phyloP scores from a whole-genome alignment of 2,113 vertebrate species.

The Scalopus aquaticus region DNA sequence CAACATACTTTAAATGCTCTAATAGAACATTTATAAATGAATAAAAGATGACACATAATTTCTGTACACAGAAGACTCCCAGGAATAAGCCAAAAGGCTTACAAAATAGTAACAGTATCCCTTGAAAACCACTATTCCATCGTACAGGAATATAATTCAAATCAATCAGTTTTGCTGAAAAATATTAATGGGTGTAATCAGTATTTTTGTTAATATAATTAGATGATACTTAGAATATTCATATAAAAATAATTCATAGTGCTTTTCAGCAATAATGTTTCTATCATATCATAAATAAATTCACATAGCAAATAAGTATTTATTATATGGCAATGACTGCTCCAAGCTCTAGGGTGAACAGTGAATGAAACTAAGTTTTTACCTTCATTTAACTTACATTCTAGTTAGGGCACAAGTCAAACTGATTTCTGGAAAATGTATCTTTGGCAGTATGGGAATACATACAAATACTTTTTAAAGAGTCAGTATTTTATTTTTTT shows the following conservation, averaged over 20 bases:
- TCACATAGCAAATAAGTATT: neutral
- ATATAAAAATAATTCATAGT: neutral
- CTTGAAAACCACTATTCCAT: slow-evolving; percentile 5
- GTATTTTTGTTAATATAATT: neutral
- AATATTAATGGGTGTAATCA: neutral
- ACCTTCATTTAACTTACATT: no score
- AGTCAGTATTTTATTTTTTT: no score
- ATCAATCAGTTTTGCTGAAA: neutral
- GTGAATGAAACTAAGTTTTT: neutral
- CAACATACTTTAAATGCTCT: neutral
- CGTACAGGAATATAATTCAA: neutral
- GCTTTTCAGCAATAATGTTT: neutral
- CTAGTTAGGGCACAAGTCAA: no score
- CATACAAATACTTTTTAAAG: no score
- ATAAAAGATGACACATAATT: neutral
- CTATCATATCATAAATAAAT: neutral
- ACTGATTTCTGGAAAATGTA: no score
- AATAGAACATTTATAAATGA: neutral
- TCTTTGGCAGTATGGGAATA: no score
- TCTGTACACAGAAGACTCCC: neutral
- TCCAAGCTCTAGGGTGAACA: neutral
- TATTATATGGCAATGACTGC: neutral
- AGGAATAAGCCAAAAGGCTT: neutral
- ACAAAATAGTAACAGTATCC: neutral
- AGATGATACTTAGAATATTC: neutral